Base-by-base conservation (phyloP, 2,113 vertebrate species). In the Protomyctophum bolini region DNA sequence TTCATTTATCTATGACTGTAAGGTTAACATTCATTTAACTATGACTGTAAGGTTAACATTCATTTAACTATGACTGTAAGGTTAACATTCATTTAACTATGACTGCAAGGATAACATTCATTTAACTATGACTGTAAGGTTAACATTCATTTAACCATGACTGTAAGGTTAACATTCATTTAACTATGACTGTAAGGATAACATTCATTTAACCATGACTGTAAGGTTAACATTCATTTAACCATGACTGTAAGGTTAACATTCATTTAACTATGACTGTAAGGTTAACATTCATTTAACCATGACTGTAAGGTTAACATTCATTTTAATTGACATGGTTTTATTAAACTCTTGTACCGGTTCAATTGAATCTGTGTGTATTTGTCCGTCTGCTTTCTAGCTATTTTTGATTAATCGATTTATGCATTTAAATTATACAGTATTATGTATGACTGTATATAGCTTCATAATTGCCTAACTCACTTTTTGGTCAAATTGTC, bases 251-350 rank as follows among this genome's bases (percentile, higher is more conserved):
- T 98, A 91, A 94, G 88, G 0, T 41, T 41, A 41, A n/a, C n/a
- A n/a, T n/a, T n/a, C n/a, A n/a, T n/a, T n/a, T n/a, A 99, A 96
- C 84, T 91, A 87, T 0, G 97, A 99, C 80, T 92, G 98, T 98
- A 91, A 94, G 88, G 0, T 41, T 41, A 41, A n/a, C n/a, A n/a
- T n/a, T n/a, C n/a, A n/a, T n/a, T n/a, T n/a, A n/a, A n/a, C n/a
- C n/a, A n/a, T n/a, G n/a, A n/a, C n/a, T n/a, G n/a, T n/a, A n/a
- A n/a, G n/a, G 3, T 48, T 65, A 6, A 21, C 6, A 65, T 10
- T 21, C 28, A 12, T 33, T 50, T 33, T 41, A 41, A 4, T 3
- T 41, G 33, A 41, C 33, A 41, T 41, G 1, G 33, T 41, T 41
- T 41, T 41, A 41, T 41, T 41, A 41, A 41, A 41, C 3, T 41